These are phyloP conservation scores for Lasaia peninsularis DNA, from an alignment of 1,140 invertebrate genomes.

Conservation along the genomic window DNA sequence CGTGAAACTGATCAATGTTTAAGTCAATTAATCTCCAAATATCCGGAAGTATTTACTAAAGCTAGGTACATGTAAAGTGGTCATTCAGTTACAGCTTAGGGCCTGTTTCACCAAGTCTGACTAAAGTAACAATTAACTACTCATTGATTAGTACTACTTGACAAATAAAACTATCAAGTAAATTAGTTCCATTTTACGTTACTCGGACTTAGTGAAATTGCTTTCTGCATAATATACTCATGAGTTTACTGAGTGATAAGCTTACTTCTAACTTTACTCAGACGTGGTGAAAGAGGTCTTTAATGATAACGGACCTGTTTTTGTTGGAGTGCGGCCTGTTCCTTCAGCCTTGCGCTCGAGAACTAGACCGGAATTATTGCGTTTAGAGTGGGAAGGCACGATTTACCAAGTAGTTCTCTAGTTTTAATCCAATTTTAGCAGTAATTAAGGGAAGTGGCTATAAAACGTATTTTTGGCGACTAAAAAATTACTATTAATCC, in stretches of 20 bases:
- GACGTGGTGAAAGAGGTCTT: no score
- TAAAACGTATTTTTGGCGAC: conserved; percentile 32
- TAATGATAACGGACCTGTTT: conserved; percentile 35
- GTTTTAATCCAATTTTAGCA: conserved; percentile 35
- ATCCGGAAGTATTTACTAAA: conserved; percentile 32
- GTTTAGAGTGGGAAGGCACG: conserved; percentile 40
- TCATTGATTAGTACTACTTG: no score
- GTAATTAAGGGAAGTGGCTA: conserved; percentile 30
- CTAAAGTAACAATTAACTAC: no score
- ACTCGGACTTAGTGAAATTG: no score
- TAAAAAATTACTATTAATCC: conserved; percentile 38
- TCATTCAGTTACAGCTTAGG: conserved; percentile 27
- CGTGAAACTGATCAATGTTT: conserved; percentile 25
- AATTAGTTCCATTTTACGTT: no score
- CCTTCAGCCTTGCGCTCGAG: conserved; percentile 48
- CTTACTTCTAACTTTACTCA: no score
- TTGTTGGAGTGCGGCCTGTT: conserved; percentile 37
- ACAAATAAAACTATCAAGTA: no score
- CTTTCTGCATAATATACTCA: no score
- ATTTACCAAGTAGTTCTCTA: conserved; percentile 35
- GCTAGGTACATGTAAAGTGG: conserved; percentile 32
- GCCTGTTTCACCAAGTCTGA: no score
- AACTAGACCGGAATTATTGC: conserved; percentile 52
- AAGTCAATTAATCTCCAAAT: conserved; percentile 24
- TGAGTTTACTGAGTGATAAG: no score